phyloP scores from a whole-genome alignment of 92 coral and sea anemone genomes.

The Phenganax subtilis region DNA sequence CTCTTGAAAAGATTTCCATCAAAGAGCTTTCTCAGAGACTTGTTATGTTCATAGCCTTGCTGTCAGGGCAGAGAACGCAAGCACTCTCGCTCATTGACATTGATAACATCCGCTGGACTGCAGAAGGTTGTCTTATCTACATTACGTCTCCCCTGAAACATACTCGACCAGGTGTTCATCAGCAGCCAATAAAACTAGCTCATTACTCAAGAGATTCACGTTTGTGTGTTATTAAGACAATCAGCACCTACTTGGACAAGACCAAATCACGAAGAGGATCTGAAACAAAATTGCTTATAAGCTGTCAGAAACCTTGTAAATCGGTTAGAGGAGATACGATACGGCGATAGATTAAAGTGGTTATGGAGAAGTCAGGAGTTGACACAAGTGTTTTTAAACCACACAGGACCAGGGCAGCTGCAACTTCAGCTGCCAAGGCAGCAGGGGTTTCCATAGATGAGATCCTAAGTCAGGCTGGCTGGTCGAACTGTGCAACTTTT shows the following conservation, averaged over 20 bases:
- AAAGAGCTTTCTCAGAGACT: too few relatives aligned
- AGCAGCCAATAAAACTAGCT: background rate
- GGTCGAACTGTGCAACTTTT: slow-evolving; percentile 3
- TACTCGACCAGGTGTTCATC: background rate
- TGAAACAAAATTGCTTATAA: background rate
- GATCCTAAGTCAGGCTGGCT: background rate
- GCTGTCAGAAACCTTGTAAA: background rate
- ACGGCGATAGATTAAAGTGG: background rate
- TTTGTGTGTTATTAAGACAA: background rate
- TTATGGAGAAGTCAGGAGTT: background rate
- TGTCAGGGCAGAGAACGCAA: too few relatives aligned
- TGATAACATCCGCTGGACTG: too few relatives aligned
- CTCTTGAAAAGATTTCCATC: too few relatives aligned
- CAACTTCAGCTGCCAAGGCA: too few relatives aligned
- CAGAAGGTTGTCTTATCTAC: too few relatives aligned
- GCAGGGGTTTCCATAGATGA: background rate
- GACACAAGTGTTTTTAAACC: background rate
- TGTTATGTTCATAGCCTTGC: too few relatives aligned
- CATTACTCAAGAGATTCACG: background rate
- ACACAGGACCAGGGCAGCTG: too few relatives aligned
- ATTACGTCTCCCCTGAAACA: background rate
- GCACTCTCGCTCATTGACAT: too few relatives aligned
- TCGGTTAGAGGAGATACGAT: background rate
- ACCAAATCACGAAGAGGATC: background rate
- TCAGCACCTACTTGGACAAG: background rate